phyloP scores from a whole-genome alignment of 2,888 invertebrate species.

The Acrocyrtus sp. region DNA sequence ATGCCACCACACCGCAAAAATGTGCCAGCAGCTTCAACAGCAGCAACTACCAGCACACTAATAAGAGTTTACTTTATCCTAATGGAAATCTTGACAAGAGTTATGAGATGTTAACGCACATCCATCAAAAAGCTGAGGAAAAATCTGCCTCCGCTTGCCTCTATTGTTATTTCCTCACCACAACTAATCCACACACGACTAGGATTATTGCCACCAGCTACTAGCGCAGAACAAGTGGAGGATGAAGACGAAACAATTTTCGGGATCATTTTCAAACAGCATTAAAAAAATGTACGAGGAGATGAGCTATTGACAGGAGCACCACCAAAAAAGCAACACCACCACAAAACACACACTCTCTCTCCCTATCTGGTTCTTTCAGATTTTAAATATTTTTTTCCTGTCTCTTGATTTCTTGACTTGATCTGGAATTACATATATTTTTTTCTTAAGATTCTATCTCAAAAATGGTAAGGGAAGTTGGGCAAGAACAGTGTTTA shows the following conservation, averaged over 20 bases:
- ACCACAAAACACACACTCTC: too few relatives aligned
- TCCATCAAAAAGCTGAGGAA: slow-evolving; percentile 2
- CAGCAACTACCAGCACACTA: neutral
- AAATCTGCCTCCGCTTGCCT: too few relatives aligned
- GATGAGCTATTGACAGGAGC: slow-evolving; percentile 27
- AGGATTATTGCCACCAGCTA: slow-evolving; percentile 17
- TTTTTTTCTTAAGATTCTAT: neutral
- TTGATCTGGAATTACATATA: slow-evolving; percentile 1
- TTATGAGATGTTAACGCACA: slow-evolving; percentile 17
- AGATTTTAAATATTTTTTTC: too few relatives aligned
- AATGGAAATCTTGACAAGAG: slow-evolving; percentile 30
- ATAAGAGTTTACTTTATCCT: slow-evolving; percentile 5
- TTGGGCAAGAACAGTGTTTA: slow-evolving; percentile 16
- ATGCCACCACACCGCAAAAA: neutral
- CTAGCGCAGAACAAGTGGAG: slow-evolving; percentile 9
- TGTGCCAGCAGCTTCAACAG: too few relatives aligned
- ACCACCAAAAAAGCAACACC: slow-evolving; percentile 10
- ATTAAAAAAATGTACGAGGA: too few relatives aligned
- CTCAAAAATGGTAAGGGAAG: slow-evolving; percentile 1
- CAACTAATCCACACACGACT: neutral
- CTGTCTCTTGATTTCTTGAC: too few relatives aligned
- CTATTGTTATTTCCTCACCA: too few relatives aligned
- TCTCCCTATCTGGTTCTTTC: too few relatives aligned
- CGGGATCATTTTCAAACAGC: slow-evolving; percentile 25
- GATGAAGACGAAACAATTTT: slow-evolving; percentile 31